phyloP scores from a whole-genome alignment of 2,888 invertebrate species.

The Opisthograptis luteolata region DNA sequence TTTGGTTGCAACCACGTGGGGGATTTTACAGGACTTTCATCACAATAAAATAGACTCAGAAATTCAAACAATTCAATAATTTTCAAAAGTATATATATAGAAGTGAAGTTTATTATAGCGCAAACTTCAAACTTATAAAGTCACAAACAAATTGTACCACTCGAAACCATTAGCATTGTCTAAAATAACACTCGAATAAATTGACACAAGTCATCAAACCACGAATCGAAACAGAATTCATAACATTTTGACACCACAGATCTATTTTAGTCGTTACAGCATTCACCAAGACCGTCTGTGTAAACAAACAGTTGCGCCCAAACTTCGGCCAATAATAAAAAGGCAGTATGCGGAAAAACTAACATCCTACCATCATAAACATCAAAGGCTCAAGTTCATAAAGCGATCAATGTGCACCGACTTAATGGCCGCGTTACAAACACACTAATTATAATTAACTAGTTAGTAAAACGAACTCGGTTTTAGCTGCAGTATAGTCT shows the following conservation, averaged over 20 bases:
- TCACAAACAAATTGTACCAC: too few species aligned
- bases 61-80: too few species aligned
- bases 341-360: slow-evolving; percentile 83
- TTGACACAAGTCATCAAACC: slow-evolving; percentile 36
- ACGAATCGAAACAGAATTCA: slow-evolving; percentile 66
- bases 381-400: slow-evolving; percentile 76
- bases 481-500: slow-evolving; percentile 32
- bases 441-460: slow-evolving; percentile 63
- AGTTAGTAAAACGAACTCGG: slow-evolving; percentile 34
- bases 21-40: too few species aligned
- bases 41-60: too few species aligned
- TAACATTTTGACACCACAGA: slow-evolving; percentile 79
- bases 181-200: not conserved
- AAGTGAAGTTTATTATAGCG: too few species aligned
- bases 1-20: too few species aligned
- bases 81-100: too few species aligned
- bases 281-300: slow-evolving; percentile 65
- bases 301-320: slow-evolving; percentile 80
- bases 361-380: slow-evolving; percentile 80
- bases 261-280: slow-evolving; percentile 74
- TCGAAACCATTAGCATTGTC: not conserved
- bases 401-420: slow-evolving; percentile 74
- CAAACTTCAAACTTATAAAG: too few species aligned
- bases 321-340: slow-evolving; percentile 83
- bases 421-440: slow-evolving; percentile 63